Evolutionary conservation across 92 coral and sea anemone species (phyloP).

Genomic region (Pocillopora grandis): DNA sequence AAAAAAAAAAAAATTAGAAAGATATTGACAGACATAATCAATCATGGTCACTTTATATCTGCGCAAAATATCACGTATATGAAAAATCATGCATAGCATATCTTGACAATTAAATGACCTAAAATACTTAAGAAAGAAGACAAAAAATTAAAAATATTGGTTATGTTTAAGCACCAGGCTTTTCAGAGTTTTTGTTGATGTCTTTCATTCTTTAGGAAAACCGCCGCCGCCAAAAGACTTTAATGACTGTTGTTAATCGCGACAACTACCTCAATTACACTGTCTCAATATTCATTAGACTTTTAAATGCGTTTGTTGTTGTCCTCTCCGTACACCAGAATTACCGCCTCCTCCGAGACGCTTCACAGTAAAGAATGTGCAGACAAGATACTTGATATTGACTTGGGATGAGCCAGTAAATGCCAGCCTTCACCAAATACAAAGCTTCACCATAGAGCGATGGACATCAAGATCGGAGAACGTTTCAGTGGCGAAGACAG

Average conservation of each 20-base stretch:
- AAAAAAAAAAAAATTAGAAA: too few relatives aligned
- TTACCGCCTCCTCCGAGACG: constrained; percentile 14
- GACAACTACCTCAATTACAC: not conserved
- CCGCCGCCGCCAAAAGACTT: not conserved
- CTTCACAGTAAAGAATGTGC: not conserved
- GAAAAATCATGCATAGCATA: too few relatives aligned
- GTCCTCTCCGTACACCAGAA: not conserved
- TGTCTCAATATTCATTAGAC: not conserved
- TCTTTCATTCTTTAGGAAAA: not conserved
- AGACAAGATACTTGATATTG: not conserved
- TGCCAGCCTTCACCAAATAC: not conserved
- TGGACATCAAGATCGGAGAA: not conserved
- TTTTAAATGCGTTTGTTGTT: not conserved
- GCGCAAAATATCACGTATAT: too few relatives aligned
- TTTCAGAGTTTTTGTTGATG: too few relatives aligned
- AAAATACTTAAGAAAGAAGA: too few relatives aligned
- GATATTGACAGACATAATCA: too few relatives aligned
- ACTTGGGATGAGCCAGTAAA: not conserved
- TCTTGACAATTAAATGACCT: too few relatives aligned
- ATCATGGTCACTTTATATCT: too few relatives aligned
- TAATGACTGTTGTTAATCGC: not conserved
- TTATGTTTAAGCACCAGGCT: too few relatives aligned
- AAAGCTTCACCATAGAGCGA: constrained; percentile 1
- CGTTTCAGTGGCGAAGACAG: not conserved
- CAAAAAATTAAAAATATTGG: too few relatives aligned